A percentile compares a stretch with the other conserved stretches of the same genome.
phyloP scores from a whole-genome alignment of 1,140 invertebrate species.

The Samia ricini region DNA sequence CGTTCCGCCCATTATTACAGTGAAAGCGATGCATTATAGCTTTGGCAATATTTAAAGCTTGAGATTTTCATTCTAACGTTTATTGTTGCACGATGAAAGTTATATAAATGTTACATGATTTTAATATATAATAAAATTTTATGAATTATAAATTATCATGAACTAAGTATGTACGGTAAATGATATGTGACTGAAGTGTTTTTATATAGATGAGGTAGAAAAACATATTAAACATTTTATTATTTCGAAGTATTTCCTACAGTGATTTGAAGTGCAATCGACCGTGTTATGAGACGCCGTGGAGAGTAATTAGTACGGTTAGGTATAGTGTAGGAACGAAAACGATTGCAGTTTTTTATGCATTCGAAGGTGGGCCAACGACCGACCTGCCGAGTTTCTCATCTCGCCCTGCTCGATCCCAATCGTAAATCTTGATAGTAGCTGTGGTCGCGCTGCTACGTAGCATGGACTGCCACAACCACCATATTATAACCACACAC shows the following conservation, averaged over 20 bases:
- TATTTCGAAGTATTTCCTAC: not conserved
- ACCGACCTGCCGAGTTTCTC: slow-evolving; percentile 89
- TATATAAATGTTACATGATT: not conserved
- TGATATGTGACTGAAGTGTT: not conserved
- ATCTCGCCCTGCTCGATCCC: slow-evolving; percentile 87
- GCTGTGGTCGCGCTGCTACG: slow-evolving; percentile 41
- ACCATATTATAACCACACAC: slow-evolving; percentile 42
- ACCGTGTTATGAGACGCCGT: not conserved
- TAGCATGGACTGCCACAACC: slow-evolving; percentile 69
- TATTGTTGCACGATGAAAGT: too few species aligned
- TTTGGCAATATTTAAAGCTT: not conserved
- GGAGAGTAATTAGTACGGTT: not conserved
- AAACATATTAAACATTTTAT: too few species aligned
- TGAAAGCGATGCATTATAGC: slow-evolving; percentile 2
- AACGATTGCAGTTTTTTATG: not conserved
- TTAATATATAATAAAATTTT: not conserved
- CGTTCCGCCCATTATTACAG: slow-evolving; percentile 7
- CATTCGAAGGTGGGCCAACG: slow-evolving; percentile 8
- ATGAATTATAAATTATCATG: not conserved
- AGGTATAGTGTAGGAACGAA: slow-evolving; percentile 1
- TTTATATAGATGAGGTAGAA: not conserved
- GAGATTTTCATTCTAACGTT: not conserved
- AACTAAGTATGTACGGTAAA: not conserved
- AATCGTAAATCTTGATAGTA: slow-evolving; percentile 81
- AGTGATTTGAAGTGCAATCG: not conserved